Percentiles rank a stretch among this genome's conserved stretches.
Evolutionary conservation across 2,797 vertebrate genomes (phyloP).

Genomic region (Cottoperca gobio): DNA sequence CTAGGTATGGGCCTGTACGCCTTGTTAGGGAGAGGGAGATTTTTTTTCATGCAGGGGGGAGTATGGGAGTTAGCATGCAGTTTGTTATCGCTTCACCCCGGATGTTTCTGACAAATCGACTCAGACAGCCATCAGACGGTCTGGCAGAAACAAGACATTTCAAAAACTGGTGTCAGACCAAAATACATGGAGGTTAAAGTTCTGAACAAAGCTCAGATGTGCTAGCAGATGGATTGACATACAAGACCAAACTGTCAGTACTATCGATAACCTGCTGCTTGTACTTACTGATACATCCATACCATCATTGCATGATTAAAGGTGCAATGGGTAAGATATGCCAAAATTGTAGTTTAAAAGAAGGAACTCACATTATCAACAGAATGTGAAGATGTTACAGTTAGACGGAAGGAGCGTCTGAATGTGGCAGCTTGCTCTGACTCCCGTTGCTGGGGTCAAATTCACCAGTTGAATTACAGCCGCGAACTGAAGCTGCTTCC

Average conservation of each 20-base stretch:
- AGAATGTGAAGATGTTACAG: too few species aligned
- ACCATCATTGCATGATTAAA: neutral
- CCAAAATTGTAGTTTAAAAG: too few species aligned
- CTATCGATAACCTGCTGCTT: slow-evolving; percentile 10
- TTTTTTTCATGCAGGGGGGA: slow-evolving; percentile 56
- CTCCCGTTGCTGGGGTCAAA: too few species aligned
- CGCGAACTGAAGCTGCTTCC: too few species aligned
- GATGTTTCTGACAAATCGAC: slow-evolving; percentile 77
- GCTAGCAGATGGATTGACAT: slow-evolving; percentile 31
- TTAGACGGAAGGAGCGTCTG: too few species aligned
- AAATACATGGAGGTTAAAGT: slow-evolving; percentile 53
- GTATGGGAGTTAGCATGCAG: slow-evolving; percentile 75
- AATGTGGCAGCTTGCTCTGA: too few species aligned
- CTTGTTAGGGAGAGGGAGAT: slow-evolving; percentile 82
- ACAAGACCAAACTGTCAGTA: slow-evolving; percentile 13
- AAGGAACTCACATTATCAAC: too few species aligned
- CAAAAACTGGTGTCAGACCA: slow-evolving; percentile 62
- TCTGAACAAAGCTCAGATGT: slow-evolving; percentile 47
- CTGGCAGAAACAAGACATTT: slow-evolving; percentile 73
- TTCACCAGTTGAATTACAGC: too few species aligned
- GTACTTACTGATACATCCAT: neutral
- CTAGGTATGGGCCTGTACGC: slow-evolving; percentile 80
- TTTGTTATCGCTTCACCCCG: slow-evolving; percentile 78
- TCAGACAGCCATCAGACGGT: slow-evolving; percentile 73
- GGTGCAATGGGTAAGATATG: too few species aligned